Base-by-base conservation (phyloP, 2,113 vertebrate genomes). In the Atrichornis clamosus region DNA sequence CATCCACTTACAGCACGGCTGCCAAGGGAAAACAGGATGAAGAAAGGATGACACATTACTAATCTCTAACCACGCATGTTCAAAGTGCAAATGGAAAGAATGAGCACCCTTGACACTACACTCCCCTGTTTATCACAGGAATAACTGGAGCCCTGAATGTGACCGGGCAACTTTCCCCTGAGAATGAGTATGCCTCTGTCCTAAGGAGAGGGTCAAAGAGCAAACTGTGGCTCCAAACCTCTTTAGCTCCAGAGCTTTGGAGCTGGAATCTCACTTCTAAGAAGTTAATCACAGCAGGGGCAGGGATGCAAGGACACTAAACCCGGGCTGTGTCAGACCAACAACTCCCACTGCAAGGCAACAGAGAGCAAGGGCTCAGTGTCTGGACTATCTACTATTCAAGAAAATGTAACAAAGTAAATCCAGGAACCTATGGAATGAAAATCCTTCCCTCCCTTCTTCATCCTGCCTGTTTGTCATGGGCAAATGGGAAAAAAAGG, bases 81-180 rank as follows among this genome's bases (percentile, higher is more conserved):
- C 90, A 93, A 93, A 96, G 92, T 81, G 76, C 92, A 93, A 86
- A 92, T 56, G 85, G 84, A 90, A 94, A 95, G 82, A 95, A 95
- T 86, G 72, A 92, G 56, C 69, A 90, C 44, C 68, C 90, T 84
- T 77, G 90, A 93, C 68, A 89, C 92, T 46, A 42, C 53, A 37
- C 83, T 89, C 65, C 55, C 32, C 85, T 86, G 37, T 78, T 95
- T 90, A 74, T 78, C 60, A 78, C 80, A 0, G 0, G 79, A 72
- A 88, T 62, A 81, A 90, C 77, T 20, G 75, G 90, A 96, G 75
- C 55, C 72, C 8, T 0, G 6, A 35, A 78, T 90, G 67, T 53
- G 60, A 67, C 60, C 0, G 1, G 50, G 44, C 89, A 83, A 68
- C 76, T 70, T 80, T 91, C 60, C 63, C 86, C 77, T 12, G 9